A percentile compares a stretch with the other conserved stretches of the same genome.
Evolutionary conservation across 2,797 vertebrate species (phyloP).

Genomic region (Microtus californicus): DNA sequence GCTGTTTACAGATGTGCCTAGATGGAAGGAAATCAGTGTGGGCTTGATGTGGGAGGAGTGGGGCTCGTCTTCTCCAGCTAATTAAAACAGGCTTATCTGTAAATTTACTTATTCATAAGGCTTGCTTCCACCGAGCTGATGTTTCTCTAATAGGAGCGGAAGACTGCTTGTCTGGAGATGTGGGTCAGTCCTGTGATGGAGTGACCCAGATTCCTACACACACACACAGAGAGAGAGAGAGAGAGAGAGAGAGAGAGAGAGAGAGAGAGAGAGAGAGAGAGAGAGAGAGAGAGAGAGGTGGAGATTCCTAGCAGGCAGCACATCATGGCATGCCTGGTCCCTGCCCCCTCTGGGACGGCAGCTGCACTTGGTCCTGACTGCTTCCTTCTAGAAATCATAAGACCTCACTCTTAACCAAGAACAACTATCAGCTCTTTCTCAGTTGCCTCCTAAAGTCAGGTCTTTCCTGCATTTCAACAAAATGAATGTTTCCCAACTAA

Average conservation of each 20-base stretch:
- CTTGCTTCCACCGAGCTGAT: slow-evolving; percentile 65
- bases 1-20: slow-evolving; percentile 50
- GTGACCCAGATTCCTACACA: slow-evolving; percentile 81
- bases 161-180: slow-evolving; percentile 75
- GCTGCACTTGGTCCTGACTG: not conserved
- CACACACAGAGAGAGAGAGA: not conserved
- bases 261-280: slow-evolving; percentile 35
- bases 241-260: not conserved
- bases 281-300: not conserved
- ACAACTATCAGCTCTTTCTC: not conserved
- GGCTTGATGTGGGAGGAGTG: slow-evolving; percentile 44
- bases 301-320: not conserved
- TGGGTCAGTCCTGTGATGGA: slow-evolving; percentile 79
- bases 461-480: slow-evolving; percentile 36
- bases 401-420: not conserved
- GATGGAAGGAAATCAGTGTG: not conserved
- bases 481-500: not conserved
- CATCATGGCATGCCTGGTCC: rapidly evolving
- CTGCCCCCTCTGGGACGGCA: rapidly evolving
- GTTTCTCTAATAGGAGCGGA: slow-evolving; percentile 69
- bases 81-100: slow-evolving; percentile 78
- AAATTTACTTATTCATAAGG: slow-evolving; percentile 79
- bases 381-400: slow-evolving; percentile 32
- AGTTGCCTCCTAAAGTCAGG: not conserved
- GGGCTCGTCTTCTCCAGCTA: slow-evolving; percentile 61